Evolutionary conservation across 2,113 vertebrate genomes (phyloP), one percentile per base, ranked within the genome.

Genomic region (Pelvicachromis taeniatus): DNA sequence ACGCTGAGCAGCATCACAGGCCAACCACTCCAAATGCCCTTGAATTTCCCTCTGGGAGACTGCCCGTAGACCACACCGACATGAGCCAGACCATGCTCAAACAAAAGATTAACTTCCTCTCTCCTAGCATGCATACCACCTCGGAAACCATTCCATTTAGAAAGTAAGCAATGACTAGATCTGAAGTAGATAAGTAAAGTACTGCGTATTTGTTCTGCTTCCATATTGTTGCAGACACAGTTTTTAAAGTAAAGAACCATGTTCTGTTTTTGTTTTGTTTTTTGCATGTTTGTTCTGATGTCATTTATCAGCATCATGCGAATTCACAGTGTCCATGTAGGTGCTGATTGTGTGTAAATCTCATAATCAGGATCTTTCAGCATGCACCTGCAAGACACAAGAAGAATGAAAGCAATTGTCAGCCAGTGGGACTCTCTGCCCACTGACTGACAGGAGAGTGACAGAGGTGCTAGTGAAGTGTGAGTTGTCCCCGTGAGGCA

Each of bases 11-110:
- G 88, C 82, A 88, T 93, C 83, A 90, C 79, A 89, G 89, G 73
- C 88, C 80, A 81, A 75, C 82, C 70, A 87, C 89, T 91, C 68
- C 84, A 89, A 94, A 93, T 88, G 89, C 88, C 93, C 92, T 95
- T 92, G 91, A 95, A 91, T 85, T 91, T 92, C 87, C 80, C 91
- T 83, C 88, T 93, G 94, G 92, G 92, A 94, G 88, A 61, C 59
- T 91, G 93, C 92, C 93, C 85, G 38, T n/a, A 84, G 87, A 93
- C 89, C 91, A 85, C 84, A 95, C 85, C 56, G 56, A 80, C 33
- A 11, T 84, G 84, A 93, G 88, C 87, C 87, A 63, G 85, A 88
- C 88, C 81, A 48, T 79, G 88, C 88, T 90, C 81, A 91, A 88
- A 95, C 88, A 91, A 93, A 93, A 93, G 87, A 90, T 85, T 86